phyloP scores from a whole-genome alignment of 2,797 vertebrate genomes.

The Acrossocheilus fasciatus region DNA sequence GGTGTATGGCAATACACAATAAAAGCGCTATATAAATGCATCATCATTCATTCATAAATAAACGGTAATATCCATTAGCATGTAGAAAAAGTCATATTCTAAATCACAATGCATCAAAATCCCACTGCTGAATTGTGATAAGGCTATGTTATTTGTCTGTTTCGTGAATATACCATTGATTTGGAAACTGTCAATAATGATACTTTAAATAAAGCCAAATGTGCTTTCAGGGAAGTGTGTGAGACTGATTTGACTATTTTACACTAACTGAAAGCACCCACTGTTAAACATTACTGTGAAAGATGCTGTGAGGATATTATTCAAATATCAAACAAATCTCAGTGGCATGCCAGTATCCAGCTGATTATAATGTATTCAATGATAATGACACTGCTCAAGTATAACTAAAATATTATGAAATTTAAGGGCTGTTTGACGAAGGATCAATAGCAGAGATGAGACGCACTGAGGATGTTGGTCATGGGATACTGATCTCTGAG shows the following conservation, averaged over 20 bases:
- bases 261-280: conserved; percentile 37
- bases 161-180: neutral
- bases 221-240: conserved; percentile 1
- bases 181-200: neutral
- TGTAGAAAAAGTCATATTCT: neutral
- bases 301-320: conserved; percentile 46
- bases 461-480: conserved; percentile 30
- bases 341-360: conserved; percentile 11
- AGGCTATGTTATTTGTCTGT: neutral
- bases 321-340: conserved; percentile 74
- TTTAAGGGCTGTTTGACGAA: conserved; percentile 5
- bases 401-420: conserved; percentile 31
- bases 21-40: too few relatives aligned
- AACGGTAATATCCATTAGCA: conserved; percentile 22
- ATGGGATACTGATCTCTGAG: conserved; percentile 43
- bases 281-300: conserved; percentile 35
- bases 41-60: neutral
- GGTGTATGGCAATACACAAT: too few relatives aligned
- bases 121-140: neutral
- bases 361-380: conserved; percentile 22
- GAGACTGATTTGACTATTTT: conserved; percentile 50
- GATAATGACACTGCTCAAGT: neutral
- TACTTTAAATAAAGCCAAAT: conserved; percentile 43
- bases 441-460: conserved; percentile 8
- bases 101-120: neutral